Evolutionary conservation across 2,797 vertebrate species (phyloP).

Genomic region (Rhinella marina): DNA sequence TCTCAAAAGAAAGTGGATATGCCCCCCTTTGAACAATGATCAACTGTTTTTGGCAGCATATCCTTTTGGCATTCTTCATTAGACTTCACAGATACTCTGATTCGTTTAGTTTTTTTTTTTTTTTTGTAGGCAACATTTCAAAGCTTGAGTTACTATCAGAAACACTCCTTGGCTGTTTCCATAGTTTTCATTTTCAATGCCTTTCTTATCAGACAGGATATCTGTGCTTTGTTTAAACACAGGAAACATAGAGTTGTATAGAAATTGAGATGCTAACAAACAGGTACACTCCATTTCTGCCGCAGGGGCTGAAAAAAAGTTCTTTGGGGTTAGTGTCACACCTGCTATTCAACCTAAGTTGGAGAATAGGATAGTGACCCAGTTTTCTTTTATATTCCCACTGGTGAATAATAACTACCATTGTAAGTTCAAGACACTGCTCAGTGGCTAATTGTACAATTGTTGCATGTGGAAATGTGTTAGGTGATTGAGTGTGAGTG

Average conservation of each 20-base stretch:
- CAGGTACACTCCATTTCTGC: conserved; percentile 20
- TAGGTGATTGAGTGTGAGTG: background rate
- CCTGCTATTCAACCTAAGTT: conserved; percentile 1
- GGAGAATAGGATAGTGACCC: background rate
- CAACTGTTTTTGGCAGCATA: conserved; percentile 65
- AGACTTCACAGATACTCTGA: conserved; percentile 62
- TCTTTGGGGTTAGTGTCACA: background rate
- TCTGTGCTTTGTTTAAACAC: conserved; percentile 56
- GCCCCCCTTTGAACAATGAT: conserved; percentile 64
- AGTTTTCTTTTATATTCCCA: conserved; percentile 22
- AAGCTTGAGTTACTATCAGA: conserved; percentile 63
- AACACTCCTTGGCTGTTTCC: conserved; percentile 50
- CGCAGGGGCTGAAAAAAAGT: background rate
- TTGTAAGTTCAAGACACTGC: background rate
- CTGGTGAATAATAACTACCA: background rate
- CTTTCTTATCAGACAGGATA: conserved; percentile 56
- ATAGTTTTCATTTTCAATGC: conserved; percentile 34
- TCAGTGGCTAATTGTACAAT: background rate
- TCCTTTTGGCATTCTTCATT: conserved; percentile 67
- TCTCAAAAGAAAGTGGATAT: conserved; percentile 65
- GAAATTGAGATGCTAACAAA: conserved; percentile 45
- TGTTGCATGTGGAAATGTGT: background rate
- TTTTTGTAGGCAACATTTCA: conserved; percentile 68
- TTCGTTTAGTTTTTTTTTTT: conserved; percentile 66
- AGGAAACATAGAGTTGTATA: conserved; percentile 53